These are phyloP conservation scores for Gorilla gorilla DNA, from an alignment of 2,113 vertebrate species.

Conservation along the genomic window DNA sequence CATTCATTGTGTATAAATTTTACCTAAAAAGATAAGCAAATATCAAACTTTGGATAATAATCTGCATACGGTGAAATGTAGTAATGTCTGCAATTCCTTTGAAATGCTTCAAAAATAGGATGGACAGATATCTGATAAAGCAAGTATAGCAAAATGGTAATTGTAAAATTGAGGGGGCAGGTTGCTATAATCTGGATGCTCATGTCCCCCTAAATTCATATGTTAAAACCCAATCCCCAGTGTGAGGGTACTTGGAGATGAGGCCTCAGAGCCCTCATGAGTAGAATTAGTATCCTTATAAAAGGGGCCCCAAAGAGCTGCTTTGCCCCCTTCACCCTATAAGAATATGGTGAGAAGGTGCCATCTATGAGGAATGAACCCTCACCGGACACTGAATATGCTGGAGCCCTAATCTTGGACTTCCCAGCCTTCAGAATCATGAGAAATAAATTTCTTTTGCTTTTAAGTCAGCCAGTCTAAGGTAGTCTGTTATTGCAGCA, in stretches of 20 bases:
- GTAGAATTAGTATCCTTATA: background rate
- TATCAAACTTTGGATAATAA: background rate
- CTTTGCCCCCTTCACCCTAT: background rate
- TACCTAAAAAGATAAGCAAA: slow-evolving; percentile 30
- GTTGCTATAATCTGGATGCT: background rate
- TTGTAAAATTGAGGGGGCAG: background rate
- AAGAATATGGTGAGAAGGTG: background rate
- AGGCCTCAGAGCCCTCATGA: background rate
- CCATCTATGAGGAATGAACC: background rate
- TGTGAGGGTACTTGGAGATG: background rate
- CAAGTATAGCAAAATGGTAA: background rate
- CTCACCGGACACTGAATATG: background rate
- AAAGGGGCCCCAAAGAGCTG: background rate
- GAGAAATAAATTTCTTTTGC: background rate
- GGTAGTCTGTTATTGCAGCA: background rate
- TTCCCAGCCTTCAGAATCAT: background rate
- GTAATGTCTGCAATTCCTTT: background rate
- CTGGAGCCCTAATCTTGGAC: background rate
- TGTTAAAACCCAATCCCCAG: background rate
- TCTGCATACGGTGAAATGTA: background rate
- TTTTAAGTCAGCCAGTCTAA: background rate
- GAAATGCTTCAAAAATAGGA: slow-evolving; percentile 1
- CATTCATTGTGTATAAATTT: background rate
- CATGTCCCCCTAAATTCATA: background rate
- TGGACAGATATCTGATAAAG: background rate